Conservation (phyloP, 1,140 invertebrate species). For the Trissolcus basalis region DNA sequence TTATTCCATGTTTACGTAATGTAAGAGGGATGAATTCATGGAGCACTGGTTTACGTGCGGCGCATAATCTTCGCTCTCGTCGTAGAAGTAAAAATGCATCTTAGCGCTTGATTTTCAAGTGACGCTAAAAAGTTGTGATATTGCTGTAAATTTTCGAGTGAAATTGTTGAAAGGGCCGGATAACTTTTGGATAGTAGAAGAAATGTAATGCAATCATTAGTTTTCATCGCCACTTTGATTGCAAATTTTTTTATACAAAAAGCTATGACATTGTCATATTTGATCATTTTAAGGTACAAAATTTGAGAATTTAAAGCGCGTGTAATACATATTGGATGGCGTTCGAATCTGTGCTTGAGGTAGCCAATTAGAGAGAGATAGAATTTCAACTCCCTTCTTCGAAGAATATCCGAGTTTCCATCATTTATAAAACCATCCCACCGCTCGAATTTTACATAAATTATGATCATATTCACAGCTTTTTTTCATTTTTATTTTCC, state of each 20-base stretch:
- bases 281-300: slow-evolving; percentile 26
- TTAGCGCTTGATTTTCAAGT: background rate
- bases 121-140: too few relatives aligned
- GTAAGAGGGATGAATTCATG: slow-evolving; percentile 33
- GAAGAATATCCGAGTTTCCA: slow-evolving; percentile 13
- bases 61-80: slow-evolving; percentile 46
- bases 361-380: slow-evolving; percentile 32
- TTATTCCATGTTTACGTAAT: slow-evolving; percentile 68
- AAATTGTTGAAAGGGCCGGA: too few relatives aligned
- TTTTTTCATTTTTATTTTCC: background rate
- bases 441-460: slow-evolving; percentile 8
- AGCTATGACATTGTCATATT: slow-evolving; percentile 4
- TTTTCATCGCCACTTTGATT: slow-evolving; percentile 15
- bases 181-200: too few relatives aligned
- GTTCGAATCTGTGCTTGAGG: slow-evolving; percentile 14
- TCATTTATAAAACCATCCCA: slow-evolving; percentile 24
- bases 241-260: slow-evolving; percentile 12
- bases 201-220: background rate
- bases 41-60: slow-evolving; percentile 42
- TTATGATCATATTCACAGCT: background rate
- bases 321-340: slow-evolving; percentile 29
- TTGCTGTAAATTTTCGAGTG: too few relatives aligned
- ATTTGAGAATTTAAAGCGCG: slow-evolving; percentile 7
- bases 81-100: slow-evolving; percentile 1
- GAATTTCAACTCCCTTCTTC: slow-evolving; percentile 27